Evolutionary conservation across 1,140 invertebrate genomes (phyloP).

Genomic region (Drosophila pseudoananassae): DNA sequence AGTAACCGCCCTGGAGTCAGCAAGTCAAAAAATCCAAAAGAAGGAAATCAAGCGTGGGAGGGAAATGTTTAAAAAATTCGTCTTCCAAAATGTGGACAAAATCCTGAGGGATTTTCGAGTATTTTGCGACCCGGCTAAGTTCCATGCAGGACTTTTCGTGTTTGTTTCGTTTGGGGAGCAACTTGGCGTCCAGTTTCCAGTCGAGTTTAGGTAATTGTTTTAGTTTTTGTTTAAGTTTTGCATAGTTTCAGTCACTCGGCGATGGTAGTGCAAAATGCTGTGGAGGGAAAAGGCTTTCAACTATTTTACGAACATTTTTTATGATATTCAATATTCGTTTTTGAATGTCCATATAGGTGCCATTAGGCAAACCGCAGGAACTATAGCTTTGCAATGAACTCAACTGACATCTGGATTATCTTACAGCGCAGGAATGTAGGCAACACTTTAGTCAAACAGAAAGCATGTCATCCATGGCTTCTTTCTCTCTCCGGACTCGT

Average conservation of each 20-base stretch:
- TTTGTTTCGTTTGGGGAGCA: conserved; percentile 19
- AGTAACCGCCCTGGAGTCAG: conserved; percentile 37
- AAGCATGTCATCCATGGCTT: conserved; percentile 8
- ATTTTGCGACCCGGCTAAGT: conserved; percentile 32
- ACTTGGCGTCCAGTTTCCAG: conserved; percentile 23
- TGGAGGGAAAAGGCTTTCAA: too few species aligned
- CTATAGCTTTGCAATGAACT: too few species aligned
- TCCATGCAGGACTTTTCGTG: conserved; percentile 6
- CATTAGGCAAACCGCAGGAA: too few species aligned
- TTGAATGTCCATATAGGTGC: too few species aligned
- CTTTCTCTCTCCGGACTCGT: conserved; percentile 18
- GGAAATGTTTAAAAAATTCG: conserved; percentile 77
- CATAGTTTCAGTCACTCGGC: conserved; percentile 25
- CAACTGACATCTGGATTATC: too few species aligned
- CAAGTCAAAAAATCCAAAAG: neutral
- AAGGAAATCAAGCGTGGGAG: conserved; percentile 56
- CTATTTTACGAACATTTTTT: neutral
- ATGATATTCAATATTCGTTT: too few species aligned
- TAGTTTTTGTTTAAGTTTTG: conserved; percentile 64
- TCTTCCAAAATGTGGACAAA: conserved; percentile 57
- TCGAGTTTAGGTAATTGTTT: conserved; percentile 63
- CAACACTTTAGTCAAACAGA: neutral
- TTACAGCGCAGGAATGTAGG: neutral
- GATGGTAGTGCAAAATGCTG: neutral
- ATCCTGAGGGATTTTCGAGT: conserved; percentile 55